Conservation (phyloP, 2,797 vertebrate genomes). For the Cuniculus paca region DNA sequence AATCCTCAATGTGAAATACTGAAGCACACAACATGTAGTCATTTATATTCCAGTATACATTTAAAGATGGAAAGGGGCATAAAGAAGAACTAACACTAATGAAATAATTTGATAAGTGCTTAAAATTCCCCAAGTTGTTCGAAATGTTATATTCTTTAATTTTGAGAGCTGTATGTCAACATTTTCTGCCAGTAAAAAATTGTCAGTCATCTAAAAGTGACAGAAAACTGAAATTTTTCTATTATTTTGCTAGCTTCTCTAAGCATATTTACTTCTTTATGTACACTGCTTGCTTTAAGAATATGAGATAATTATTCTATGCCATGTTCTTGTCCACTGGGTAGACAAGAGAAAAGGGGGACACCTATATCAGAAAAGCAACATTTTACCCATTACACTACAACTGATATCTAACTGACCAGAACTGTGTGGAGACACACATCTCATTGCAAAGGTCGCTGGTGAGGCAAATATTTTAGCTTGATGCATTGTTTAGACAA, state of each 20-base stretch:
- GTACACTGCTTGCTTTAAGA: neutral
- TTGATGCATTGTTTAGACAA: neutral
- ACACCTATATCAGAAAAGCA: neutral
- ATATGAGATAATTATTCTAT: neutral
- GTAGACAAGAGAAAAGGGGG: neutral
- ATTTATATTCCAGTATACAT: neutral
- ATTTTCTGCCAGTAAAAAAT: neutral
- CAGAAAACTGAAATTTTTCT: neutral
- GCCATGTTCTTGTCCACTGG: neutral
- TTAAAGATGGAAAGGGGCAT: neutral
- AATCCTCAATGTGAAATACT: neutral
- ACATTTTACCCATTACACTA: neutral
- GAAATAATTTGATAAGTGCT: neutral
- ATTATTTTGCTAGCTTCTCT: neutral
- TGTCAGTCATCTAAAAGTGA: neutral
- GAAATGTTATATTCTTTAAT: neutral
- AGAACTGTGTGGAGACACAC: neutral
- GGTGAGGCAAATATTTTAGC: neutral
- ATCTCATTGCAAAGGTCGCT: neutral
- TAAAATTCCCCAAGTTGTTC: neutral
- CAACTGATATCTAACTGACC: neutral
- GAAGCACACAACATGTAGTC: neutral
- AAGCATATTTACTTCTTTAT: neutral
- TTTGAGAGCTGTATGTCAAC: neutral
- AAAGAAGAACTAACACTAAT: neutral